These are phyloP conservation scores for Seira musarum DNA, from an alignment of 2,888 invertebrate species.

Conservation along the genomic window DNA sequence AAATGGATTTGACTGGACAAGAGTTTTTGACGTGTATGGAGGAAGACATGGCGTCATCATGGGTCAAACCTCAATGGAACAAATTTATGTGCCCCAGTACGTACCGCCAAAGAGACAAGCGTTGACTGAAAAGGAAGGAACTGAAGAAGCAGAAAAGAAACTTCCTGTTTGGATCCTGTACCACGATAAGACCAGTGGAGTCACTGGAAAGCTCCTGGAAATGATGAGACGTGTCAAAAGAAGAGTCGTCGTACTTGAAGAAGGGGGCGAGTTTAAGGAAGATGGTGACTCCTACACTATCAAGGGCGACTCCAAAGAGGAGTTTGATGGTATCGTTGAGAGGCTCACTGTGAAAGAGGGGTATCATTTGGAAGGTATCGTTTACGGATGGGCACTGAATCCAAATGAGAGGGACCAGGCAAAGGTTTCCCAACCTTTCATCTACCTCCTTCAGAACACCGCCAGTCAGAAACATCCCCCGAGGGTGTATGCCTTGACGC, in stretches of 20 bases:
- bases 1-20: constrained; percentile 37
- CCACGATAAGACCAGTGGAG: background rate
- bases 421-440: constrained; percentile 45
- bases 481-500: constrained; percentile 39
- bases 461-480: constrained; percentile 23
- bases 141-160: background rate
- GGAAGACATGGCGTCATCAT: constrained; percentile 31
- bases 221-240: constrained; percentile 15
- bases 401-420: constrained; percentile 41
- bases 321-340: constrained; percentile 31
- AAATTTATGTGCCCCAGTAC: constrained; percentile 7
- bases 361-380: constrained; percentile 33
- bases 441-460: constrained; percentile 37
- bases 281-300: constrained; percentile 16
- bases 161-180: constrained; percentile 41
- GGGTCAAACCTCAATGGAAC: constrained; percentile 21
- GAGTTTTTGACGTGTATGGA: constrained; percentile 25
- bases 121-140: background rate
- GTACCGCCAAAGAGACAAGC: background rate
- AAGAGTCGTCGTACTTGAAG: constrained; percentile 18
- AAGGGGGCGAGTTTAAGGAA: background rate
- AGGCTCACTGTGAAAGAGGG: constrained; percentile 3
- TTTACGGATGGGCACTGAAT: constrained; percentile 45
- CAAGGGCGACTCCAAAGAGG: constrained; percentile 23
- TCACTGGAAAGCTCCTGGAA: constrained; percentile 8